These are phyloP conservation scores for Neolamprologus brichardi DNA, from an alignment of 2,113 vertebrate genomes.

Conservation along the genomic window DNA sequence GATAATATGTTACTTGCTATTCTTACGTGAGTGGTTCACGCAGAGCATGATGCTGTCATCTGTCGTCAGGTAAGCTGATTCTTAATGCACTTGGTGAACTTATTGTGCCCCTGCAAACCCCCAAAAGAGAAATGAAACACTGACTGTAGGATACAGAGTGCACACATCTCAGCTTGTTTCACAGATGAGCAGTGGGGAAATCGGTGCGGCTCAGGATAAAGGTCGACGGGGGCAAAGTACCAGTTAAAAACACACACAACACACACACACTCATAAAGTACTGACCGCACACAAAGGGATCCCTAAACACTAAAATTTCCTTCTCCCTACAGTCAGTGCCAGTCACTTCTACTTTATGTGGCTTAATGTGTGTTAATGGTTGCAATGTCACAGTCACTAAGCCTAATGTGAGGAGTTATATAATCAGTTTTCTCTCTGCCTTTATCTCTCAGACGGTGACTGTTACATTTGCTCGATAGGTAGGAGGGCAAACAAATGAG, in stretches of 20 bases:
- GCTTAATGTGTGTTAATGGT: not conserved
- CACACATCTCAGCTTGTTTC: not conserved
- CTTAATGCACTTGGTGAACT: not conserved
- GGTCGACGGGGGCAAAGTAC: slow-evolving; percentile 56
- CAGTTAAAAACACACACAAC: slow-evolving; percentile 17
- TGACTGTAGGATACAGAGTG: not conserved
- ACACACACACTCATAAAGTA: not conserved
- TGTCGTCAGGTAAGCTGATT: not conserved
- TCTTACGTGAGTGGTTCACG: not conserved
- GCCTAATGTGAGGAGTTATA: not conserved
- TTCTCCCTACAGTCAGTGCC: not conserved
- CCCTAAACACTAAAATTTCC: not conserved
- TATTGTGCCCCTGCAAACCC: not conserved
- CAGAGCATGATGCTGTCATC: not conserved
- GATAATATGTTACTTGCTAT: not conserved
- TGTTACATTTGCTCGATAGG: slow-evolving; percentile 26
- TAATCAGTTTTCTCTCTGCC: not conserved
- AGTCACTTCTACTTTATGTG: not conserved
- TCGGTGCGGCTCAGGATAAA: slow-evolving; percentile 15
- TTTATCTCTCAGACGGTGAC: not conserved
- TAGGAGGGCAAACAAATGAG: slow-evolving; percentile 43
- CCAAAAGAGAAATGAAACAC: not conserved
- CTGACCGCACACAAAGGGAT: not conserved
- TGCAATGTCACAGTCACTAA: not conserved
- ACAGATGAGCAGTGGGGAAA: slow-evolving; percentile 10